Base-by-base conservation (phyloP, 2,113 vertebrate genomes). In the Neodontobutis hainanensis region DNA sequence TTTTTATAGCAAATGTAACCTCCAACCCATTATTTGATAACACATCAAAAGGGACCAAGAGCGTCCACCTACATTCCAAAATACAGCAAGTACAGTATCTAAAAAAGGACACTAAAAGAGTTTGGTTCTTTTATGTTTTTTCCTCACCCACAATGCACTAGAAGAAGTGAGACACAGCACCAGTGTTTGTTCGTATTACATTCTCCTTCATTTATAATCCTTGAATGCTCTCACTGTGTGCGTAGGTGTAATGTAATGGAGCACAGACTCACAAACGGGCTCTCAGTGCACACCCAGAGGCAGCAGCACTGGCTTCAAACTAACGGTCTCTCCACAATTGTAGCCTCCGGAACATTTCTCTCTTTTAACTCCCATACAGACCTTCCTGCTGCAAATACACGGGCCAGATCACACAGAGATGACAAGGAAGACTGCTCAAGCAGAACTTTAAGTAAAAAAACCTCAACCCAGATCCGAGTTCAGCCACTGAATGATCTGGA, bases 121-220 rank as follows among this genome's bases (percentile, higher is more conserved):
- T 47, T 60, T 45, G 8, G 16, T 45, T n/a, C 9, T 5, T 15
- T 40, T 45, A 36, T 67, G 46, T 35, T 38, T 35, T 46, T 40
- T 43, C 61, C 67, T 64, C 50, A 61, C 46, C 52, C 60, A 42
- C 60, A 35, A 58, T 70, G 34, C 38, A 59, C 15, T 5, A 35
- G 27, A 61, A 55, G 7, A 75, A 55, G 45, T 49, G 19, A 65
- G 61, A 35, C 62, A 64, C 27, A 73, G 67, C 76, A 44, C n/a
- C 0, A 10, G 55, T 65, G 84, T 71, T 78, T 61, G 77, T 80
- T 75, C 64, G 77, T 65, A 83, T 86, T 78, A 78, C 49, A 2
- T 43, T 68, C 67, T 79, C 77, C 70, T 73, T 83, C 81, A 88
- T 89, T 83, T 88, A 63, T 85, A 87, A 86, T 84, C 83, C 74